These are phyloP conservation scores for Sandelia bainsii DNA, from an alignment of 2,797 vertebrate genomes.

Conservation along the genomic window DNA sequence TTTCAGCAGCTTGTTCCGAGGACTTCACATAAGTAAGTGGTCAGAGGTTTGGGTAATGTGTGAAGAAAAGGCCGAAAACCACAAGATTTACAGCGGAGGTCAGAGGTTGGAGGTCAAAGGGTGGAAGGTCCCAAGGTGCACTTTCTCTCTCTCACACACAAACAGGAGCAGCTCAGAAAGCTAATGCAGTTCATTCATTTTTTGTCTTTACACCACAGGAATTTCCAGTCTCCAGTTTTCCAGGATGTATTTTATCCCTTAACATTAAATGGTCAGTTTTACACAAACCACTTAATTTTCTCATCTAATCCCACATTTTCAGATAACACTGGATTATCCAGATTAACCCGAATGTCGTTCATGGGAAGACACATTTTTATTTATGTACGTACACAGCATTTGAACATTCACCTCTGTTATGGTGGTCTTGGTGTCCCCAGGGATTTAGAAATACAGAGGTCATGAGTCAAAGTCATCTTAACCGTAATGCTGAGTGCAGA, in stretches of 20 bases:
- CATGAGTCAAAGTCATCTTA: too few species aligned
- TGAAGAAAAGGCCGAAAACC: conserved; percentile 64
- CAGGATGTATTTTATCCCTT: not conserved
- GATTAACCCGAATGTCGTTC: too few species aligned
- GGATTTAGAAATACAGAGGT: too few species aligned
- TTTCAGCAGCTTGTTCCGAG: conserved; percentile 91
- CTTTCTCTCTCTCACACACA: conserved; percentile 19
- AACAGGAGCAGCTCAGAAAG: conserved; percentile 10
- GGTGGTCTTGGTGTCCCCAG: too few species aligned
- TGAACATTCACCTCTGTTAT: too few species aligned
- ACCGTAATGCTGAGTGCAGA: too few species aligned
- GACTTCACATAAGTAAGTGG: conserved; percentile 80
- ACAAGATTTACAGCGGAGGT: conserved; percentile 68
- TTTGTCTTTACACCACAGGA: conserved; percentile 18
- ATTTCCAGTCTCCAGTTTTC: conserved; percentile 2
- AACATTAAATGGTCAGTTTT: conserved; percentile 20
- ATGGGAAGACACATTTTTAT: too few species aligned
- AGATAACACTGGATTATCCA: too few species aligned
- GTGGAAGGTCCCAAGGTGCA: conserved; percentile 65
- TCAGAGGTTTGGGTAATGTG: conserved; percentile 67
- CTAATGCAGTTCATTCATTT: conserved; percentile 23
- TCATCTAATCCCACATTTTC: too few species aligned
- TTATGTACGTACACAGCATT: too few species aligned
- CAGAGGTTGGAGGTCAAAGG: conserved; percentile 61
- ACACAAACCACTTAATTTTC: not conserved